A percentile compares a stretch with the other conserved stretches of the same genome.
phyloP scores from a whole-genome alignment of 2,797 vertebrate genomes.

The Neostethus bicornis region DNA sequence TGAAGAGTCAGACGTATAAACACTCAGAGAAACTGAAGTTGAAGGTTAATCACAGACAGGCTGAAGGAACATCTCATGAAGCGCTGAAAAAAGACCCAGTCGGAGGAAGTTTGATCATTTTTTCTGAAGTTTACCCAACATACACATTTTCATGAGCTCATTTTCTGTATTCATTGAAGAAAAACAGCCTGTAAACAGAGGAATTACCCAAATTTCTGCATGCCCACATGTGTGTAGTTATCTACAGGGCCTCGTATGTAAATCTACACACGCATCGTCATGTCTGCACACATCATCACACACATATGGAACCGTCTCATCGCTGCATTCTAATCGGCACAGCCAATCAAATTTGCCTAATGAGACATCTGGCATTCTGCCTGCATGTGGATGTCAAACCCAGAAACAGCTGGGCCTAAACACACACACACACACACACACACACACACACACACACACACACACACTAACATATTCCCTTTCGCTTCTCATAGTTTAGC shows the following conservation, averaged over 20 bases:
- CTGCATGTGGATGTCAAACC: constrained; percentile 72
- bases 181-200: constrained; percentile 13
- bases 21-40: constrained; percentile 1
- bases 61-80: constrained; percentile 1
- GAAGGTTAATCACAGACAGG: constrained; percentile 7
- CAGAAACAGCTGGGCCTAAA: constrained; percentile 72
- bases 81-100: background rate
- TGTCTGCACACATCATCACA: constrained; percentile 65
- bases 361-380: constrained; percentile 79
- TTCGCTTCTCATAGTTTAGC: constrained; percentile 30
- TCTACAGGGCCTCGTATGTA: constrained; percentile 63
- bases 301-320: constrained; percentile 70
- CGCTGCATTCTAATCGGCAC: constrained; percentile 69
- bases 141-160: background rate
- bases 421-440: constrained; percentile 36
- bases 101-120: background rate
- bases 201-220: constrained; percentile 5
- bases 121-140: background rate
- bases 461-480: constrained; percentile 17
- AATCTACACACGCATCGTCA: constrained; percentile 51
- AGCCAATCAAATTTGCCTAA: constrained; percentile 80
- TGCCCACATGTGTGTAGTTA: constrained; percentile 69
- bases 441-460: constrained; percentile 24
- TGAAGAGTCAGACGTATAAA: background rate
- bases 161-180: background rate